A percentile compares a stretch with the other conserved stretches of the same genome.
These are phyloP conservation scores for Pimephales promelas DNA, from an alignment of 2,113 vertebrate genomes.

Conservation along the genomic window DNA sequence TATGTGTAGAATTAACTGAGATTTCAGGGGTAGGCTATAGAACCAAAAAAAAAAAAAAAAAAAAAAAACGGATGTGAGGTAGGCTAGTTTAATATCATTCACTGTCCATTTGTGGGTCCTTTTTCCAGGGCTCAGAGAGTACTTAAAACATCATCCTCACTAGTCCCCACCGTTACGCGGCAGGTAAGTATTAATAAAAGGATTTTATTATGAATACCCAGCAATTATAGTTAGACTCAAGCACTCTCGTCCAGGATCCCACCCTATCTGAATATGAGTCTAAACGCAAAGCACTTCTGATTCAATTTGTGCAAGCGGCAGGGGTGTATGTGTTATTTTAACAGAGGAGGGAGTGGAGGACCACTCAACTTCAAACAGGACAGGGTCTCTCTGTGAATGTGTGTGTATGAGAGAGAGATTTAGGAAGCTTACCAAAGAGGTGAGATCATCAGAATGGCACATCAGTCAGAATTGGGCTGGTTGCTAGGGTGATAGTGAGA, in stretches of 20 bases:
- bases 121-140: conserved; percentile 4
- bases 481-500: conserved; percentile 68
- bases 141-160: conserved; percentile 37
- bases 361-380: conserved; percentile 71
- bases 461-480: conserved; percentile 66
- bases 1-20: neutral
- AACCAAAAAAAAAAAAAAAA: neutral
- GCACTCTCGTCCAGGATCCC: conserved; percentile 63
- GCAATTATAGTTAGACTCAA: conserved; percentile 58
- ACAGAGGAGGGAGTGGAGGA: conserved; percentile 69
- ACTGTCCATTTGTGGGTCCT: conserved; percentile 15
- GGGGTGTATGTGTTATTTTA: conserved; percentile 76
- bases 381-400: conserved; percentile 59
- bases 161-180: neutral
- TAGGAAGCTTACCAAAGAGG: conserved; percentile 40
- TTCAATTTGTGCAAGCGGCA: conserved; percentile 64
- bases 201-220: conserved; percentile 52
- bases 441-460: conserved; percentile 46
- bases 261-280: conserved; percentile 65
- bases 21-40: neutral
- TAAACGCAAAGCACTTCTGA: conserved; percentile 68
- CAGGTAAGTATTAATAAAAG: conserved; percentile 45
- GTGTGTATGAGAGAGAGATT: conserved; percentile 54
- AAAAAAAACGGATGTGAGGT: neutral
- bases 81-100: conserved; percentile 26